These are phyloP conservation scores for Panorpa germanica DNA, from an alignment of 2,888 invertebrate species.

Conservation along the genomic window DNA sequence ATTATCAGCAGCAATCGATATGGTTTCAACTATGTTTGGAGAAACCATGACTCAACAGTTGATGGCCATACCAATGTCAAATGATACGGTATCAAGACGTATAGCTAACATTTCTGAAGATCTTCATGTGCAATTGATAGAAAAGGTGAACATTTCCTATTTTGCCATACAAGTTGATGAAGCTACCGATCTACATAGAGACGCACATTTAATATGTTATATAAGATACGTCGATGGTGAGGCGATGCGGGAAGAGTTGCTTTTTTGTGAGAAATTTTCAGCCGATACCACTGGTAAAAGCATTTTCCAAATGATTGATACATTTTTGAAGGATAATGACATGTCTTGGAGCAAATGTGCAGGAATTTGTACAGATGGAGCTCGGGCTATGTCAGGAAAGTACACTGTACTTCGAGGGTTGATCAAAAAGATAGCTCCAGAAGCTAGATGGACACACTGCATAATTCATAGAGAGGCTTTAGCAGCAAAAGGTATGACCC, in stretches of 20 bases:
- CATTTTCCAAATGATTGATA: constrained; percentile 14
- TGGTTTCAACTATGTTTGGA: constrained; percentile 12
- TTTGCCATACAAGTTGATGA: constrained; percentile 15
- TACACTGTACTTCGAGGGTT: no score
- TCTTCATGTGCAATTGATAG: constrained; percentile 14
- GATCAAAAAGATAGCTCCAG: no score
- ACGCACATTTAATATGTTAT: constrained; percentile 14
- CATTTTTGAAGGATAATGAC: no score
- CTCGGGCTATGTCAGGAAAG: no score
- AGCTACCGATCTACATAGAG: constrained; percentile 12
- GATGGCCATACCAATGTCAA: constrained; percentile 16
- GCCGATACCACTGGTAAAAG: constrained; percentile 13
- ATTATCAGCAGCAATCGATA: constrained; percentile 12
- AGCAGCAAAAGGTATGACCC: no score
- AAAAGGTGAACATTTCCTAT: constrained; percentile 10
- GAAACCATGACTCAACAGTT: constrained; percentile 11
- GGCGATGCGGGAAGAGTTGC: constrained; percentile 13
- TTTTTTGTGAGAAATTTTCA: constrained; percentile 14
- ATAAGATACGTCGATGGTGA: constrained; percentile 13
- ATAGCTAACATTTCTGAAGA: constrained; percentile 17
- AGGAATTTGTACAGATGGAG: no score
- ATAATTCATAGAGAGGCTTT: no score
- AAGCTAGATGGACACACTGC: no score
- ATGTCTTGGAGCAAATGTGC: no score
- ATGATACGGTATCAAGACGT: constrained; percentile 17